Percentiles rank a stretch among this genome's conserved stretches.
Evolutionary conservation across 2,797 vertebrate genomes (phyloP).

Genomic region (Halcyon chelicuti): DNA sequence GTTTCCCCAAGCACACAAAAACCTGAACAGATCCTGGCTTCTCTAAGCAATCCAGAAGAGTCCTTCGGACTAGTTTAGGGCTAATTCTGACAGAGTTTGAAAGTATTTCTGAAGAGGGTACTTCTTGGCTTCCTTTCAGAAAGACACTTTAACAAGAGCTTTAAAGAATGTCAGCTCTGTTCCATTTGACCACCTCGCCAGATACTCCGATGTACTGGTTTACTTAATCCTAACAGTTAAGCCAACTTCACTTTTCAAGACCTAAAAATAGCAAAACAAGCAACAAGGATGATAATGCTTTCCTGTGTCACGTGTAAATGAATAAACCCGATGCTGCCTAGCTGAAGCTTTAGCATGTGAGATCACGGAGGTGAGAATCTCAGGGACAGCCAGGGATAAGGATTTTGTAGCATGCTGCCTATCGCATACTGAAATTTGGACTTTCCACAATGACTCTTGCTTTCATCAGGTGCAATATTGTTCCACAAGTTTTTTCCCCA

Average conservation of each 20-base stretch:
- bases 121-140: not conserved
- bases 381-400: not conserved
- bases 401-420: not conserved
- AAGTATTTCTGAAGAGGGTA: not conserved
- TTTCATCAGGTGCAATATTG: not conserved
- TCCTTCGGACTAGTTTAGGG: not conserved
- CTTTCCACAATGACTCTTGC: not conserved
- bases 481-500: not conserved
- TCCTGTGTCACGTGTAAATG: not conserved
- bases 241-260: not conserved
- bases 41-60: not conserved
- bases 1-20: constrained; percentile 31
- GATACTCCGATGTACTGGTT: not conserved
- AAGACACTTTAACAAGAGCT: not conserved
- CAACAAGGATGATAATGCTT: not conserved
- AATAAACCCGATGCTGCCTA: not conserved
- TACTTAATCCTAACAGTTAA: not conserved
- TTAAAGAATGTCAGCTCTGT: not conserved
- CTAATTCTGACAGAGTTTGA: not conserved
- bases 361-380: not conserved
- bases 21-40: not conserved
- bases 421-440: not conserved
- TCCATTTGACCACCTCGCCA: not conserved
- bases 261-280: not conserved
- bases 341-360: accelerated